Percentiles rank a stretch among this genome's conserved stretches.
Conservation (phyloP, 2,888 invertebrate genomes). For the Diarsia mendica region DNA sequence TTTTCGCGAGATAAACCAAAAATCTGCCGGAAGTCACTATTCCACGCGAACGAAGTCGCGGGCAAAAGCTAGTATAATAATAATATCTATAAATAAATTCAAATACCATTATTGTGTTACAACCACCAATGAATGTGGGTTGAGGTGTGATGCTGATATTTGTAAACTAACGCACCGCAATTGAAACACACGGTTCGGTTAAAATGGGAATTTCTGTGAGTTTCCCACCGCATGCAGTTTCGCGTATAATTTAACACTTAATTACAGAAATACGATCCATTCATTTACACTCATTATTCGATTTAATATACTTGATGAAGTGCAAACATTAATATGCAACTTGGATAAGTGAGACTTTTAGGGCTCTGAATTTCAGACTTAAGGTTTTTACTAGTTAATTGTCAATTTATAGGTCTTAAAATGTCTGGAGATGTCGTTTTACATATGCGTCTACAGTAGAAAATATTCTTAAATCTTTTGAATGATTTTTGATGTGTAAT, state of each 20-base stretch:
- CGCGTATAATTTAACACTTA: slow-evolving; percentile 48
- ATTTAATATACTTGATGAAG: slow-evolving; percentile 12
- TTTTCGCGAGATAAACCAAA: no score
- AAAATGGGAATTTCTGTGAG: slow-evolving; percentile 41
- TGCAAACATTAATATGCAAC: slow-evolving; percentile 4
- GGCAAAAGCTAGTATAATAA: no score
- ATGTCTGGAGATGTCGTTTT: not conserved
- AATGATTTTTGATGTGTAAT: not conserved
- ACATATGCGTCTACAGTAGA: not conserved
- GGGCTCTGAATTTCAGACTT: not conserved
- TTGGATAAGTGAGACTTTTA: not conserved
- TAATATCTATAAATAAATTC: no score
- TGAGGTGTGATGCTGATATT: slow-evolving; percentile 42
- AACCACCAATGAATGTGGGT: slow-evolving; percentile 32
- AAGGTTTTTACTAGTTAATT: not conserved
- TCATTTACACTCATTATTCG: slow-evolving; percentile 42
- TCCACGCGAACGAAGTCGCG: no score
- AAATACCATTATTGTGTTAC: slow-evolving; percentile 9
- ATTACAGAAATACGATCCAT: slow-evolving; percentile 55
- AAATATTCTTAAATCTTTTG: not conserved
- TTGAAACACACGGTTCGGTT: slow-evolving; percentile 30
- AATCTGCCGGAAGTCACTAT: no score
- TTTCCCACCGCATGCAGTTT: slow-evolving; percentile 41
- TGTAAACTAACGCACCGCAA: slow-evolving; percentile 46
- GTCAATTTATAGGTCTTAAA: not conserved